Base-by-base conservation (phyloP, 1,140 invertebrate species). In the Zaprionus inermis region DNA sequence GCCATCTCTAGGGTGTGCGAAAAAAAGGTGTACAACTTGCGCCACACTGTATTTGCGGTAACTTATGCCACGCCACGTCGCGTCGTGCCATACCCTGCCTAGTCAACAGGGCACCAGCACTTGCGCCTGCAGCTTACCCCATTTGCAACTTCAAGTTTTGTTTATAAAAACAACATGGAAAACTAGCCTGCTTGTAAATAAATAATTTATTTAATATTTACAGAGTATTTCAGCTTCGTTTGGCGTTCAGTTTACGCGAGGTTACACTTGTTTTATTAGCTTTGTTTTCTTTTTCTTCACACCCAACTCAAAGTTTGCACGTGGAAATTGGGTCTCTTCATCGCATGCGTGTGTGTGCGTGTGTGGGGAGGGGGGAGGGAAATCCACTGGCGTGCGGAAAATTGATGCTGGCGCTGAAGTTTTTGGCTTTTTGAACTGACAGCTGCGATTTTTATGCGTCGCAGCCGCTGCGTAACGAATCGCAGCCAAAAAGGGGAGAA, bases 371-470 rank as follows among this genome's bases (percentile, higher is more conserved):
- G 55, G 55, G 52, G 60, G 55, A 81, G n/a, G n/a, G n/a, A 86
- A 81, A 76, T 82, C 66, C 64, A 72, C 57, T 86, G 82, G 84
- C 68, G 71, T 84, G 80, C 75, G 76, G 67, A 80, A 88, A 88
- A 88, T 86, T 86, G 83, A 86, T 86, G 83, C 77, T 88, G 84
- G 56, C 79, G 65, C 55, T 89, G 74, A 84, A 90, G 84, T 89
- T 89, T 90, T 89, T 89, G 81, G 84, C 84, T 89, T 89, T 90
- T 89, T 89, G 78, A 88, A 89, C 83, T 89, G 83, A 88, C 83
- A 89, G 80, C 84, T 78, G 78, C 84, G 84, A 88, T 89, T 88
- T 88, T 80, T 81, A 84, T 89, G 84, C 84, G 77, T 72, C 83
- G 52, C 70, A 79, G 64, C 57, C 72, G 52, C 68, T 54, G 60